Conservation (phyloP, 2,113 vertebrate genomes). For the Esox niger region DNA sequence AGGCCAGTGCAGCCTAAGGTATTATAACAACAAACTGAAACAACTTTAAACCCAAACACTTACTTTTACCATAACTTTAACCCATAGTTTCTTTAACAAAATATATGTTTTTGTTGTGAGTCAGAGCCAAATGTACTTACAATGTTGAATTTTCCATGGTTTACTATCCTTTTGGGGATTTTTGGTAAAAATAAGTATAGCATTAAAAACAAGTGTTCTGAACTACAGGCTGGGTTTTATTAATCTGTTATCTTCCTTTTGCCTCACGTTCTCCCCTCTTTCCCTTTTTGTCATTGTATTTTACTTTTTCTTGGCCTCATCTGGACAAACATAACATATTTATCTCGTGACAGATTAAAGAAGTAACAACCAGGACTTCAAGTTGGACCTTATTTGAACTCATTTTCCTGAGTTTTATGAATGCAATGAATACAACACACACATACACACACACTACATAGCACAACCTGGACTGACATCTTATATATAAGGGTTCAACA, state of each 20-base stretch:
- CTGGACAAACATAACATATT: conserved; percentile 54
- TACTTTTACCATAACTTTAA: too few relatives aligned
- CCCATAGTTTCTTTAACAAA: too few relatives aligned
- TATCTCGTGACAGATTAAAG: conserved; percentile 34
- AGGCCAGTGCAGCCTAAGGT: too few relatives aligned
- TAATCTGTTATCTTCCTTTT: conserved; percentile 2
- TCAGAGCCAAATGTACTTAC: too few relatives aligned
- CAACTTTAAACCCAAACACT: too few relatives aligned
- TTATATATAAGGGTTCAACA: conserved; percentile 66
- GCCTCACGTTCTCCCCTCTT: conserved; percentile 32
- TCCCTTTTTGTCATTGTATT: conserved; percentile 3
- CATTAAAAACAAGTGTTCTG: not conserved
- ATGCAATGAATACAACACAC: not conserved
- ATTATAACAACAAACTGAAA: too few relatives aligned
- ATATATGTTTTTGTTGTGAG: too few relatives aligned
- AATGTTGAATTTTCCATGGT: too few relatives aligned
- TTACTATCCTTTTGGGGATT: too few relatives aligned
- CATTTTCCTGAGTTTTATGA: too few relatives aligned
- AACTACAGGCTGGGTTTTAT: not conserved
- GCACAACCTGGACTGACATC: conserved; percentile 46
- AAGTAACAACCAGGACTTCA: conserved; percentile 26
- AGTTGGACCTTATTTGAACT: not conserved
- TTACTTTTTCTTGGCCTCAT: conserved; percentile 35
- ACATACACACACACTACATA: not conserved
- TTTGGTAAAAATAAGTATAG: too few relatives aligned